Evolutionary conservation across 2,113 vertebrate species (phyloP), one percentile per base, ranked within the genome.

Genomic region (Fulmarus glacialis): DNA sequence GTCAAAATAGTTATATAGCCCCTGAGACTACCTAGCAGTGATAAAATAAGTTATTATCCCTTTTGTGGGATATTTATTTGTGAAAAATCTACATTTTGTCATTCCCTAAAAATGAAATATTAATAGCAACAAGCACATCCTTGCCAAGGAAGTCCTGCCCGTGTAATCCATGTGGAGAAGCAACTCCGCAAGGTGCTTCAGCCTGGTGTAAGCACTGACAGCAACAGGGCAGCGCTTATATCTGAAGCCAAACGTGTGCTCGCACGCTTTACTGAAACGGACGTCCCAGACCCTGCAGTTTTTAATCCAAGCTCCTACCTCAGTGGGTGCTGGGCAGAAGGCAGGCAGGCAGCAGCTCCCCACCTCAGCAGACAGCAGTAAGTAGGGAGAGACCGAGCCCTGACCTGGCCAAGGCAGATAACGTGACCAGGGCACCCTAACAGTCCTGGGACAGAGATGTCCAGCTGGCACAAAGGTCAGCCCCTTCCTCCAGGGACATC

Each of bases 31-130:
- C 24, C 73, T 43, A 63, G 89, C 40, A 80, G 62, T 62, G 84
- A 92, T 53, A 84, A 94, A 96, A 72, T 27, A 95, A 22, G 75
- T 89, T 92, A 86, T 90, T 80, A 88, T 68, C 43, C 58, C 62
- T 92, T 93, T 66, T 77, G 55, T 52, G 70, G 45, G 23, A 32
- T 48, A 82, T 16, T 36, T 64, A n/a, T 72, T 82, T 82, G 62
- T 77, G 67, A 80, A 90, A 87, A 92, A 82, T 38, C 48, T 73
- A 53, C 11, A 70, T 81, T 80, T 77, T 81, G 81, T 59, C 67
- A n/a, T 90, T 63, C 86, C 38, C 42, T 52, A 63, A 38, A 91
- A 93, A 88, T 92, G 72, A 92, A 88, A 92, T 92, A 83, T 64
- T 89, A 86, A 67, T 48, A 88, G 50, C n/a, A 72, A 82, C 6